Evolutionary conservation across 2,113 vertebrate genomes (phyloP), one percentile per base, ranked within the genome.

Genomic region (Labeo rohita): DNA sequence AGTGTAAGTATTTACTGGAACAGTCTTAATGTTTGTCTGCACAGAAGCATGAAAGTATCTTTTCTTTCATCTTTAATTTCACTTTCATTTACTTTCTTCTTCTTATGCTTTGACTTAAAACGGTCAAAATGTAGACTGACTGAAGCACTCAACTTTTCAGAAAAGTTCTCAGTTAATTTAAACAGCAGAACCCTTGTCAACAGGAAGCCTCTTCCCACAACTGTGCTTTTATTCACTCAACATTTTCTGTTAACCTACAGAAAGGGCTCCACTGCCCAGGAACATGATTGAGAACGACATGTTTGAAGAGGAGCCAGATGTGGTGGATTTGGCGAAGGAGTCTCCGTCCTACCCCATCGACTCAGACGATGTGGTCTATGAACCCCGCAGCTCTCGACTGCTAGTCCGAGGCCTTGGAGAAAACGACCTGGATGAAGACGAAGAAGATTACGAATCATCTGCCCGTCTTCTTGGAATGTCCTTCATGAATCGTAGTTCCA

Each of bases 271-370:
- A 84, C 93, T 98, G 86, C 98, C 98, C 13, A 96, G 97, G 93
- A 99, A 99, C 94, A 99, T 99, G 97, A 99, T 99, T 91, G 98
- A 99, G 95, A 99, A 99, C 94, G 98, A 96, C 91, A 97, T 99
- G 97, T 99, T 99, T 95, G 97, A 99, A 88, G 98, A 99, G 91
- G 98, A 99, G 85, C 97, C 98, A 0, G 98, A 99, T 89, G 95
- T 99, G 65, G 97, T 99, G 83, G 97, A 99, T 92, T 94, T 99
- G 91, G 98, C 97, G 75, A 98, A 97, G 93, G 97, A 99, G 77
- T 95, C 96, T 13, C 91, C 94, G 87, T 93, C 96, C 56, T 97
- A 97, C 91, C 97, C 97, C n/a, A 93, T 99, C 72, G 98, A 99
- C 84, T 97, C 97, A 1, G 98, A 99, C 56, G 98, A 99, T 68